Percentiles rank a stretch among this genome's conserved stretches.
Evolutionary conservation across 2,888 invertebrate species (phyloP).

Genomic region (Parapristionchus giblindavisi): DNA sequence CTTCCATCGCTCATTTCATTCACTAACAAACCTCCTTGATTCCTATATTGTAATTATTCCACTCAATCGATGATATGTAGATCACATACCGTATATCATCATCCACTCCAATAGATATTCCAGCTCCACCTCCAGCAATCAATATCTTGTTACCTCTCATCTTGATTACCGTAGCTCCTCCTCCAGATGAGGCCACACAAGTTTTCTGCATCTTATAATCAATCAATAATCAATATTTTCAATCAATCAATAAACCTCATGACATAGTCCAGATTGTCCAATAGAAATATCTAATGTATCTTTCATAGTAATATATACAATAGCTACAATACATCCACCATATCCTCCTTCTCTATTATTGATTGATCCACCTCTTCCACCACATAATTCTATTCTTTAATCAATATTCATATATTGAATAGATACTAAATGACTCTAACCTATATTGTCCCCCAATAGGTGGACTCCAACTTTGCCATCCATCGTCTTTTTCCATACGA

Average conservation of each 20-base stretch:
- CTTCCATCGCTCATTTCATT: no score
- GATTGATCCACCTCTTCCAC: slow-evolving; percentile 21
- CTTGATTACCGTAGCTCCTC: slow-evolving; percentile 12
- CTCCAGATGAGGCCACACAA: background rate
- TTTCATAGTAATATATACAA: background rate
- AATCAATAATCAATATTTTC: background rate
- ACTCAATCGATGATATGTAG: no score
- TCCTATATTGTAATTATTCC: no score
- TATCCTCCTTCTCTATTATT: background rate
- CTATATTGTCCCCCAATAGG: slow-evolving; percentile 1
- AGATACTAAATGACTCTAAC: background rate
- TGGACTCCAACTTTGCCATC: slow-evolving; percentile 10
- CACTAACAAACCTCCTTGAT: no score
- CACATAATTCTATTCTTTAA: slow-evolving; percentile 26
- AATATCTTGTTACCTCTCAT: background rate
- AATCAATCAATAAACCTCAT: background rate
- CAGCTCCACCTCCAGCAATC: slow-evolving; percentile 27
- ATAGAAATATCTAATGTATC: slow-evolving; percentile 28
- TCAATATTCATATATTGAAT: background rate
- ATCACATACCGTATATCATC: no score
- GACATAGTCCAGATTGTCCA: slow-evolving; percentile 8
- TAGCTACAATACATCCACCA: slow-evolving; percentile 24
- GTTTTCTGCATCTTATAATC: no score
- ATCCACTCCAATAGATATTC: no score
- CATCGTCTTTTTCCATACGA: slow-evolving; percentile 16